These are phyloP conservation scores for Holocentrus rufus DNA, from an alignment of 2,797 vertebrate genomes.

Conservation along the genomic window DNA sequence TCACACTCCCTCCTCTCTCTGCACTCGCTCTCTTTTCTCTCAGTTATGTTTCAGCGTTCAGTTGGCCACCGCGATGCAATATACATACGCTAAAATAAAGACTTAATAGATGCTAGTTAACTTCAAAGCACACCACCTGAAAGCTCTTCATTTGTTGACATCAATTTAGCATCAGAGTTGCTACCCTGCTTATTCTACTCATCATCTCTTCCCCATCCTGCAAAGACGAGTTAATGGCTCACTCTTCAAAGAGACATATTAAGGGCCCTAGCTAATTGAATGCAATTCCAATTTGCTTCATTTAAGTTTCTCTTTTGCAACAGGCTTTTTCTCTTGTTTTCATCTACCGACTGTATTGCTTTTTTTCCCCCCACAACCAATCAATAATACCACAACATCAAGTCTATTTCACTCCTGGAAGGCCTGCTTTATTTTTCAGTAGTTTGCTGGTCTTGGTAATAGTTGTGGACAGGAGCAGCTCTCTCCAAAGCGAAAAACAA, in stretches of 20 bases:
- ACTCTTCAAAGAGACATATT: conserved; percentile 34
- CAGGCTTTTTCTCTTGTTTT: neutral
- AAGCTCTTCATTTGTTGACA: conserved; percentile 41
- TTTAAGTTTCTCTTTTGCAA: conserved; percentile 3
- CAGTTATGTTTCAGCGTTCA: conserved; percentile 30
- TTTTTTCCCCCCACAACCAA: neutral
- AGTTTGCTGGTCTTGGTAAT: no score
- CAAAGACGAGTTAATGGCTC: conserved; percentile 38
- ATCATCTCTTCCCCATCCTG: neutral
- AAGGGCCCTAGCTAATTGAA: conserved; percentile 14
- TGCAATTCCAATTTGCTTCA: conserved; percentile 4
- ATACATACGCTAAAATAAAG: conserved; percentile 27
- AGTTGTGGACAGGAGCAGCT: no score
- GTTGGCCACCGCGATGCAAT: neutral
- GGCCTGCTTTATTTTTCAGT: neutral
- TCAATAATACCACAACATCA: neutral
- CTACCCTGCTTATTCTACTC: conserved; percentile 1
- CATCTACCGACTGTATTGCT: neutral
- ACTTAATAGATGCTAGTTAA: conserved; percentile 44
- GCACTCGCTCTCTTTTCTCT: conserved; percentile 3
- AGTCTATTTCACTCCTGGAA: neutral
- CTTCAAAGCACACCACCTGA: conserved; percentile 55
- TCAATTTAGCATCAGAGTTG: conserved; percentile 27
- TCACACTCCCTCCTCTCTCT: neutral
- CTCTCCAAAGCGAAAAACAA: no score